phyloP scores from a whole-genome alignment of 2,888 invertebrate genomes.

The Phalera bucephala region DNA sequence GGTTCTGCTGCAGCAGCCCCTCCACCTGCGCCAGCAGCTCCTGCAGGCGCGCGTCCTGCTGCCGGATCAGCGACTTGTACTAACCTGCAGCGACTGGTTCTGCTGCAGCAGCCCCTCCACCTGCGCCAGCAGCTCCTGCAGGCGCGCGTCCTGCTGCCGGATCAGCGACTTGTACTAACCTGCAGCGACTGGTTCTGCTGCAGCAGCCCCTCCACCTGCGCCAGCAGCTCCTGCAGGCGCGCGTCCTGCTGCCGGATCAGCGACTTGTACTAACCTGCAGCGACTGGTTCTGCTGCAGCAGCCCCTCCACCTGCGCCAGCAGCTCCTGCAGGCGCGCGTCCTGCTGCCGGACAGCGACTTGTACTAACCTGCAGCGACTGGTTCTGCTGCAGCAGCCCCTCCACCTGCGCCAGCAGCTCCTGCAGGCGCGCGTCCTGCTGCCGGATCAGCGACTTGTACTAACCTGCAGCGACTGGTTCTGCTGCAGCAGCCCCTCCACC shows the following conservation, averaged over 20 bases:
- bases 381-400: conserved; percentile 63
- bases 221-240: conserved; percentile 82
- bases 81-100: conserved; percentile 76
- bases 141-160: conserved; percentile 90
- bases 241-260: conserved; percentile 94
- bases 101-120: conserved; percentile 66
- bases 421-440: conserved; percentile 90
- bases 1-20: conserved; percentile 59
- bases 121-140: conserved; percentile 81
- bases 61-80: conserved; percentile 95
- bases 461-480: conserved; percentile 67
- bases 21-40: conserved; percentile 77
- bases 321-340: conserved; percentile 85
- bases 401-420: conserved; percentile 75
- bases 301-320: conserved; percentile 69
- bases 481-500: conserved; percentile 64
- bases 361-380: conserved; percentile 85
- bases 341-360: conserved; percentile 94
- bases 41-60: conserved; percentile 88
- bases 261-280: conserved; percentile 90
- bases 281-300: conserved; percentile 57
- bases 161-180: conserved; percentile 94
- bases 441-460: conserved; percentile 95
- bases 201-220: conserved; percentile 70
- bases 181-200: conserved; percentile 60